Percentiles rank a stretch among this genome's conserved stretches.
These are phyloP conservation scores for Phymatocera aterrima DNA, from an alignment of 2,888 invertebrate genomes.

Conservation along the genomic window DNA sequence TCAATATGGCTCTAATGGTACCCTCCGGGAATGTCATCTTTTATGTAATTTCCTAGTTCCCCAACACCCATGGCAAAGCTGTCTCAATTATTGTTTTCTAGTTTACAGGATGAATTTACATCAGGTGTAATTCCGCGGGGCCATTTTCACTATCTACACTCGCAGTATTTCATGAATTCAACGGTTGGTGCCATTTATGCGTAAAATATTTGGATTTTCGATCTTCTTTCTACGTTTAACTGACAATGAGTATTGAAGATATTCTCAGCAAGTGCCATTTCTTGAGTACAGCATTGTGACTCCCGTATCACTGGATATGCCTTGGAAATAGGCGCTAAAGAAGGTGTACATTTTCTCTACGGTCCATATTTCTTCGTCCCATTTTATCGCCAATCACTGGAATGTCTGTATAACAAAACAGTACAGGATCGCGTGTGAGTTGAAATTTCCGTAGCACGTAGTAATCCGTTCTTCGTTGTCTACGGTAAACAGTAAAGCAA, in stretches of 20 bases:
- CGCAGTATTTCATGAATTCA: neutral
- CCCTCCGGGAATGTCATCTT: neutral
- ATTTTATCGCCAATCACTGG: neutral
- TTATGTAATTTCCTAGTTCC: neutral
- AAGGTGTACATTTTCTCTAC: too few relatives aligned
- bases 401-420: neutral
- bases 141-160: neutral
- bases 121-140: neutral
- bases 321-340: too few relatives aligned
- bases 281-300: neutral
- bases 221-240: neutral
- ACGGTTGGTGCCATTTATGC: neutral
- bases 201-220: neutral
- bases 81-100: neutral
- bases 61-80: neutral
- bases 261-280: neutral
- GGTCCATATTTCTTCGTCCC: neutral
- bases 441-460: constrained; percentile 1
- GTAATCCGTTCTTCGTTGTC: neutral
- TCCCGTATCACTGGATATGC: neutral
- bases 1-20: too few relatives aligned
- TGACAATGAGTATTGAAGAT: neutral
- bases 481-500: constrained; percentile 22
- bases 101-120: neutral
- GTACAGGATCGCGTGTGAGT: neutral